A percentile compares a stretch with the other conserved stretches of the same genome.
phyloP scores from a whole-genome alignment of 2,113 vertebrate species.

The Megaceryle maxima region DNA sequence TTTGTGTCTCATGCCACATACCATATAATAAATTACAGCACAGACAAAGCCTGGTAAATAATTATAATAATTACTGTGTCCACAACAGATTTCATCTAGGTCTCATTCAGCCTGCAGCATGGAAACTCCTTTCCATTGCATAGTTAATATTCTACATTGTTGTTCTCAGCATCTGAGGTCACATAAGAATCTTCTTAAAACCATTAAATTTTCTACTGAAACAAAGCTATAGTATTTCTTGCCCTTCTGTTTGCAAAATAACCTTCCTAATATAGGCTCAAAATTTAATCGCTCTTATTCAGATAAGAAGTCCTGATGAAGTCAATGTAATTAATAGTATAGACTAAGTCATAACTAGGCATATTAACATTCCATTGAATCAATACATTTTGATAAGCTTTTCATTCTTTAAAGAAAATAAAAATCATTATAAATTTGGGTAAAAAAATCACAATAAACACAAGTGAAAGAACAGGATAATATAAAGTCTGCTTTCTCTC shows the following conservation, averaged over 20 bases:
- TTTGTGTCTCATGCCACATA: background rate
- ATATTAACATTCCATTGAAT: background rate
- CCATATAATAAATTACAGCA: background rate
- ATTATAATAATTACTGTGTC: conserved; percentile 18
- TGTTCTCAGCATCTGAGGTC: background rate
- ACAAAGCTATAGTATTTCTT: background rate
- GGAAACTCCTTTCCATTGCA: background rate
- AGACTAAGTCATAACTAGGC: background rate
- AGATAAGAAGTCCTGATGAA: background rate
- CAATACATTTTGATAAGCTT: background rate
- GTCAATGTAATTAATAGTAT: background rate
- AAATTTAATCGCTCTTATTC: background rate
- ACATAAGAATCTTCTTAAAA: background rate
- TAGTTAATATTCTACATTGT: background rate
- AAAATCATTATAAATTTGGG: background rate
- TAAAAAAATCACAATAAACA: background rate
- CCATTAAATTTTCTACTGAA: background rate
- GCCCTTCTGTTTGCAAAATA: background rate
- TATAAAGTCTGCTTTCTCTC: background rate
- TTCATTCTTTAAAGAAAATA: background rate
- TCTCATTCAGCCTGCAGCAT: background rate
- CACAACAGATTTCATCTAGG: background rate
- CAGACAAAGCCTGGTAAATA: background rate
- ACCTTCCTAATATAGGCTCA: background rate
- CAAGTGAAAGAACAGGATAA: background rate